Conservation (phyloP, 2,113 vertebrate genomes). For the Aphelocoma coerulescens region DNA sequence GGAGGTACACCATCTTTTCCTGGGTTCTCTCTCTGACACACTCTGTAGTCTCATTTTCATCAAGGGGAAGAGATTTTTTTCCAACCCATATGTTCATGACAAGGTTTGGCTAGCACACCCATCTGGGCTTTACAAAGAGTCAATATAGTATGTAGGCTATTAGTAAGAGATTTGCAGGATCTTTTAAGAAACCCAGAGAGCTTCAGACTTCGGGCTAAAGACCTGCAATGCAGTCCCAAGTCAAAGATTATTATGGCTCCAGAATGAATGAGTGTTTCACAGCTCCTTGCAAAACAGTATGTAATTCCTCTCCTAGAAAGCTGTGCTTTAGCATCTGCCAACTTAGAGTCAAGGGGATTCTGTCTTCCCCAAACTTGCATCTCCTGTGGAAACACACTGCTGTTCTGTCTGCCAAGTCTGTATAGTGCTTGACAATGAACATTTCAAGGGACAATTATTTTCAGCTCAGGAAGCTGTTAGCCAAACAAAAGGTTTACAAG, state of each 20-base stretch:
- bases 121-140: neutral
- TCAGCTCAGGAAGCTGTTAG: neutral
- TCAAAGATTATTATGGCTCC: neutral
- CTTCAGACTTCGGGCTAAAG: neutral
- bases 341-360: neutral
- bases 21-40: neutral
- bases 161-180: neutral
- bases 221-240: neutral
- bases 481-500: neutral
- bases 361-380: neutral
- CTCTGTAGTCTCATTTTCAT: neutral
- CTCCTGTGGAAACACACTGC: neutral
- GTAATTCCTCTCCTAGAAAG: neutral
- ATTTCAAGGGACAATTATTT: conserved; percentile 23
- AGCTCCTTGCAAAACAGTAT: neutral
- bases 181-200: neutral
- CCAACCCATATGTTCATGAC: fast-evolving
- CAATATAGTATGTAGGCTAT: neutral
- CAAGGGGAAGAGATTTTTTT: neutral
- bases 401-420: neutral
- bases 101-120: neutral
- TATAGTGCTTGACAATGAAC: neutral
- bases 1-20: neutral
- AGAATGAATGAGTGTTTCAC: neutral
- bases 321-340: neutral